Conservation (phyloP, 2,888 invertebrate species). For the Suillia variegata region DNA sequence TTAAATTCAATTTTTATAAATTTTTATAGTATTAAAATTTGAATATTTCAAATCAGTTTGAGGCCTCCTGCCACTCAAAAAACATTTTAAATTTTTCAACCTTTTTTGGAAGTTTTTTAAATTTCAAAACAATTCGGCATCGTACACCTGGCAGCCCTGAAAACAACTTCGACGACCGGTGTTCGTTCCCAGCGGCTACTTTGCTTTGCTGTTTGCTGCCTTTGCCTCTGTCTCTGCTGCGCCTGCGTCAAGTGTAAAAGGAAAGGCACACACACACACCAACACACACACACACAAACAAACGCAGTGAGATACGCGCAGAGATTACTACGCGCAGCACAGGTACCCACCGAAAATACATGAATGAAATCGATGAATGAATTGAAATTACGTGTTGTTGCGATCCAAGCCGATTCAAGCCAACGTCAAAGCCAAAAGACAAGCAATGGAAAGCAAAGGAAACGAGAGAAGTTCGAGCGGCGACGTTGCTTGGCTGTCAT, state of each 20-base stretch:
- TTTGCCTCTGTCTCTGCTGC: not conserved
- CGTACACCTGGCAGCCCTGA: no score
- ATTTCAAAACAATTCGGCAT: no score
- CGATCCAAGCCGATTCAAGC: conserved; percentile 24
- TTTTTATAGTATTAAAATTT: no score
- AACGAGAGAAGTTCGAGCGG: no score
- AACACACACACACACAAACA: conserved; percentile 5
- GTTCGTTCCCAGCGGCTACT: not conserved
- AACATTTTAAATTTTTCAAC: no score
- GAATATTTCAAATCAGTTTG: no score
- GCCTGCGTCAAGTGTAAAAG: not conserved
- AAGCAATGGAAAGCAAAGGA: conserved; percentile 1
- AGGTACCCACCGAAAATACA: conserved; percentile 52
- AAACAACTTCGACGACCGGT: no score
- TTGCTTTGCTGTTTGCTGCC: no score
- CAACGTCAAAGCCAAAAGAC: conserved; percentile 8
- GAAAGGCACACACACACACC: conserved; percentile 8
- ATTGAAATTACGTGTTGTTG: conserved; percentile 51
- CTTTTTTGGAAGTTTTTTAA: no score
- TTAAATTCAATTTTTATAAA: no score
- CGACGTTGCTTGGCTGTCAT: conserved; percentile 38
- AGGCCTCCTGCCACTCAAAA: no score
- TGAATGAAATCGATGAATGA: conserved; percentile 49
- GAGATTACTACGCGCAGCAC: conserved; percentile 15
- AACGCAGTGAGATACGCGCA: not conserved